Base-by-base conservation (phyloP, 2,888 invertebrate species). In the Amiota minor region DNA sequence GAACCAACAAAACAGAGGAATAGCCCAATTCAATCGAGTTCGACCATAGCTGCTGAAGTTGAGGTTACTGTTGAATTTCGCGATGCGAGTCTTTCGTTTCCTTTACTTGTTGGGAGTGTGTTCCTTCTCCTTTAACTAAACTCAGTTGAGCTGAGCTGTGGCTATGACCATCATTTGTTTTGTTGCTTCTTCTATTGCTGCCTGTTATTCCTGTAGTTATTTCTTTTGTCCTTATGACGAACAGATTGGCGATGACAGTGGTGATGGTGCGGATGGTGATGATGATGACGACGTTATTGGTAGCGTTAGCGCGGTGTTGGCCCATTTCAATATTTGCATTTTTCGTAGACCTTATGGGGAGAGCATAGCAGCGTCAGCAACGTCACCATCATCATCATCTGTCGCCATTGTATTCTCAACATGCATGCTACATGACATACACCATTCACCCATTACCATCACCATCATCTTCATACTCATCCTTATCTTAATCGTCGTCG, bases 281-380 rank as follows among this genome's bases (percentile, higher is more conserved):
- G 35, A 35, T 35, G 35, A 35, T 35, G 35, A 35, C 35, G 35
- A 35, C 35, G 35, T 35, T 35, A 35, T 35, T 35, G 35, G 35
- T 35, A 35, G 35, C 35, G 35, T 23, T 23, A 23, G 23, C 3
- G 23, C 23, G 23, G 74, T 76, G 77, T 79, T 77, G 77, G 75
- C 78, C 80, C 79, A 76, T 78, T 85, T 84, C 84, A 83, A 85
- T 82, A 83, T 83, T 83, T 84, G 83, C 84, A 81, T 74, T 77
- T 56, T 35, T 64, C 46, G 49, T 53, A 65, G 12, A 59, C 18
- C 45, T 62, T 35, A 35, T 4, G 14, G 45, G 12, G 1, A 59
- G 59, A 16, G 45, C 62, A 23, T 23, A 62, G 9, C 12, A 12
- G 1, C 62, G 45, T 35, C 62, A 35, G 23, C 53, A 53, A 53